A percentile compares a stretch with the other conserved stretches of the same genome.
phyloP scores from a whole-genome alignment of 2,888 invertebrate species.

The Erannis defoliaria region DNA sequence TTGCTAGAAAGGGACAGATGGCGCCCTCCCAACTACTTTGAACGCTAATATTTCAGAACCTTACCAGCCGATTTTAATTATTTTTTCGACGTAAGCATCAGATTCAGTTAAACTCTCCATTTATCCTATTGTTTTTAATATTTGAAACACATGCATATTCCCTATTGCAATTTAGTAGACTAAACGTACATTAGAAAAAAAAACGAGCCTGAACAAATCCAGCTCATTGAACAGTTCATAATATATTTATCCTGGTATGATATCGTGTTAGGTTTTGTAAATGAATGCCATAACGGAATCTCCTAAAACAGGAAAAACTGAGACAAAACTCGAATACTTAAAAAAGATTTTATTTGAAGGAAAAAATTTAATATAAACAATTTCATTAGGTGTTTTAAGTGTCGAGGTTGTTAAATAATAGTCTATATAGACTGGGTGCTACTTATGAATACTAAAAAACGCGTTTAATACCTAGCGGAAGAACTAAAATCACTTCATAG shows the following conservation, averaged over 20 bases:
- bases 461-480: conserved; percentile 8
- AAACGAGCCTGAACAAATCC: no score
- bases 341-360: conserved; percentile 30
- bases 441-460: conserved; percentile 14
- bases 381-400: conserved; percentile 7
- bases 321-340: conserved; percentile 25
- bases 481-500: background rate
- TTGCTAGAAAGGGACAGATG: no score
- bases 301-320: conserved; percentile 24
- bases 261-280: conserved; percentile 4
- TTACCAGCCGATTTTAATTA: no score
- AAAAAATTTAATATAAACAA: conserved; percentile 20
- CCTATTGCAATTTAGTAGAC: background rate
- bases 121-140: no score
- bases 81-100: no score
- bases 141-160: background rate
- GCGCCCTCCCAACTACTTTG: no score
- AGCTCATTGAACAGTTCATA: background rate
- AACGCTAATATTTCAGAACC: no score
- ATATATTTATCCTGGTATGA: background rate
- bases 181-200: no score
- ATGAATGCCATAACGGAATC: conserved; percentile 23
- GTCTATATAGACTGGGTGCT: conserved; percentile 12
- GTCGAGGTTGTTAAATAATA: conserved; percentile 7
- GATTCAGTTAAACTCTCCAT: no score